Evolutionary conservation across 2,113 vertebrate species (phyloP).

Genomic region (Numenius arquata): DNA sequence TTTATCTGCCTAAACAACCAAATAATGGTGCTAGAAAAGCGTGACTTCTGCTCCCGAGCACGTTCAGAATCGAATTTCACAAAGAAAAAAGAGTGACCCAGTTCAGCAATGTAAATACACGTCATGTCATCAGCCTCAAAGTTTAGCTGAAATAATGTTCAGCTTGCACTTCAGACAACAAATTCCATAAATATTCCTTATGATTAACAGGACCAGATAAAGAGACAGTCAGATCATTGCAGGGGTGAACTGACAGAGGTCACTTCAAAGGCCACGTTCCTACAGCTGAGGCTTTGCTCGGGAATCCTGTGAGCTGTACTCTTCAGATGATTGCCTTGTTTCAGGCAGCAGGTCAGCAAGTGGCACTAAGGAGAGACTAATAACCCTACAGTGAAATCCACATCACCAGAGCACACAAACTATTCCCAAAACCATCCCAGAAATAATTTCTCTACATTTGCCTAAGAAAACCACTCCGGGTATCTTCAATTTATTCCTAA

Average conservation of each 20-base stretch:
- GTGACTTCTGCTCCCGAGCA: not conserved
- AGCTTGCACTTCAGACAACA: not conserved
- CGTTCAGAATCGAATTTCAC: not conserved
- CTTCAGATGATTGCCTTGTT: not conserved
- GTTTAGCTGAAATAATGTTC: not conserved
- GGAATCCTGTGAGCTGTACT: not conserved
- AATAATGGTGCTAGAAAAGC: constrained; percentile 1
- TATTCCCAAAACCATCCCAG: not conserved
- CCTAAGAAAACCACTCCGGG: not conserved
- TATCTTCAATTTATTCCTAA: not conserved
- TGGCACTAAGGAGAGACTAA: not conserved
- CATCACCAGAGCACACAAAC: not conserved
- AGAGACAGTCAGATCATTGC: not conserved
- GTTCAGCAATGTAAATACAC: not conserved
- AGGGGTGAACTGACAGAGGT: not conserved
- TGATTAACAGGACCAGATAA: not conserved
- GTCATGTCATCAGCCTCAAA: not conserved
- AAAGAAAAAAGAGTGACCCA: not conserved
- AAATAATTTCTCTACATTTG: not conserved
- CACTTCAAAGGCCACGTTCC: not conserved
- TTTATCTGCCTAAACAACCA: constrained; percentile 32
- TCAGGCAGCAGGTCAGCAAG: not conserved
- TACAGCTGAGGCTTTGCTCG: not conserved
- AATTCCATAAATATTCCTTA: not conserved
- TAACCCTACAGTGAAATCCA: not conserved